These are phyloP conservation scores for Lissonota sp. DNA, from an alignment of 2,888 invertebrate species.

Conservation along the genomic window DNA sequence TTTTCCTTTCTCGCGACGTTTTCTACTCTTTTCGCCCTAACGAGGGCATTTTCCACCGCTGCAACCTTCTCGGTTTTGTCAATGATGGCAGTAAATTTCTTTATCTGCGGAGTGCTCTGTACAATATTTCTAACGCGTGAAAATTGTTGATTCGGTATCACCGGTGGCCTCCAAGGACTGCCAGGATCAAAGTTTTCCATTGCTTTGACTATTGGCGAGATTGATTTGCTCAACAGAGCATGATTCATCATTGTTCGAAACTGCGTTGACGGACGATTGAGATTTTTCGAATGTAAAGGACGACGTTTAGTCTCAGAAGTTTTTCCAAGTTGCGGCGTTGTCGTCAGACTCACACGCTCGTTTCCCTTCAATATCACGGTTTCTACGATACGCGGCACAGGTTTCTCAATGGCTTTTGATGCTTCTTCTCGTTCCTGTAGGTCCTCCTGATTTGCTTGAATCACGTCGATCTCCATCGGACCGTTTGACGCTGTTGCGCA, in stretches of 20 bases:
- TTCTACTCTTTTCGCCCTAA: not conserved
- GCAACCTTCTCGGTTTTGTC: not conserved
- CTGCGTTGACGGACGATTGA: conserved; percentile 50
- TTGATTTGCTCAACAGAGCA: conserved; percentile 72
- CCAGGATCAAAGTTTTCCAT: conserved; percentile 68
- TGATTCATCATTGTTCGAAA: conserved; percentile 62
- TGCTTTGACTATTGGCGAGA: conserved; percentile 74
- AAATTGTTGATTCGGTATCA: conserved; percentile 63
- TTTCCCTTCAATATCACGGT: conserved; percentile 38
- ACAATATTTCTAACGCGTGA: conserved; percentile 71
- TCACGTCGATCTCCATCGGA: not conserved
- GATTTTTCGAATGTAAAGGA: conserved; percentile 58
- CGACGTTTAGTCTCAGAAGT: conserved; percentile 12
- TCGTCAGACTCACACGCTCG: conserved; percentile 40
- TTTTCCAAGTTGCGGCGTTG: conserved; percentile 50
- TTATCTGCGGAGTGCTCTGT: conserved; percentile 76
- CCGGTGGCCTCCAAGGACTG: conserved; percentile 75
- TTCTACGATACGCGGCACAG: conserved; percentile 22
- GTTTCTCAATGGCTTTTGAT: not conserved
- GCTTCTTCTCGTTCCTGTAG: not conserved
- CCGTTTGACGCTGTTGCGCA: not conserved
- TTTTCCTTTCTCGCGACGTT: not conserved
- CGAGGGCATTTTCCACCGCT: no score
- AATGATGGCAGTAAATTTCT: conserved; percentile 30
- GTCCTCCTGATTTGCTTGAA: not conserved